phyloP scores from a whole-genome alignment of 2,113 vertebrate species.

The Mesoclemmys tuberculata region DNA sequence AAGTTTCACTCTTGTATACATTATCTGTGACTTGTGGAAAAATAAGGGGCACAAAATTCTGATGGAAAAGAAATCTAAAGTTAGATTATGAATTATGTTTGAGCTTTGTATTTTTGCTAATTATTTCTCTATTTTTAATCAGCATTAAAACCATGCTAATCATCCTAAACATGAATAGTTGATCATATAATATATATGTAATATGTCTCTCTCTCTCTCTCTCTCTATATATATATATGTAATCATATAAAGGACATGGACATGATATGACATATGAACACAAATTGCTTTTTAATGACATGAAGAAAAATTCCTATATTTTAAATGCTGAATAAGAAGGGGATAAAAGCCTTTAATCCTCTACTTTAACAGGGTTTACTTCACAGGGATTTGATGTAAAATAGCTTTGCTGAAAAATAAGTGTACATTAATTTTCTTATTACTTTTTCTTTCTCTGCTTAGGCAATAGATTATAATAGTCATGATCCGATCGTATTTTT shows the following conservation, averaged over 20 bases:
- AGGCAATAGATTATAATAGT: neutral
- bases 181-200: no score
- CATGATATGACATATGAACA: slow-evolving; percentile 12
- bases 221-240: no score
- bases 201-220: no score
- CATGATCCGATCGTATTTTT: neutral
- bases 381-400: slow-evolving; percentile 16
- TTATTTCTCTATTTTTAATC: neutral
- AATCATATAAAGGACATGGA: slow-evolving; percentile 5
- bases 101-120: neutral
- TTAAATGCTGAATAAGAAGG: neutral
- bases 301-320: neutral
- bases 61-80: slow-evolving; percentile 35
- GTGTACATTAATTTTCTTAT: slow-evolving; percentile 10
- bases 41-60: neutral
- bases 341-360: neutral
- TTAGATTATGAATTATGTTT: slow-evolving; percentile 1
- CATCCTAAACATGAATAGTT: neutral
- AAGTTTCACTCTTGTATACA: neutral
- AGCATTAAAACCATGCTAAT: neutral
- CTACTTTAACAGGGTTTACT: neutral
- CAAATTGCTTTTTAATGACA: slow-evolving; percentile 6
- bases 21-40: neutral
- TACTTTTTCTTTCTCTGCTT: neutral
- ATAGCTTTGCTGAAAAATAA: slow-evolving; percentile 12